Evolutionary conservation across 2,797 vertebrate genomes (phyloP).

Genomic region (Champsocephalus gunnari): DNA sequence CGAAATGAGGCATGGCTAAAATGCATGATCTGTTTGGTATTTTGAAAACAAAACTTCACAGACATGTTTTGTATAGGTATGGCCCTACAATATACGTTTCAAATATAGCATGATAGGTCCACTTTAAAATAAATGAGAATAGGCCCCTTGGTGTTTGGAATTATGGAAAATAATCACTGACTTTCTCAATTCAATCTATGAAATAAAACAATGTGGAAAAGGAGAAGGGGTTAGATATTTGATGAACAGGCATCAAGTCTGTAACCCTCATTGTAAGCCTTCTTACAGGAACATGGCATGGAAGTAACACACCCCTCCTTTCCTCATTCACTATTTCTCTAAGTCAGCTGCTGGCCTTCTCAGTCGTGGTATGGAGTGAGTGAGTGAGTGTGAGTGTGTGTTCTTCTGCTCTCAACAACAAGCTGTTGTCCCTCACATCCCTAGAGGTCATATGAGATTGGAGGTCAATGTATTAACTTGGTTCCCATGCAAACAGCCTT

Average conservation of each 20-base stretch:
- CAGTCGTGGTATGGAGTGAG: constrained; percentile 34
- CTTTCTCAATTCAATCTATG: not conserved
- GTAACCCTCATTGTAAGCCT: constrained; percentile 5
- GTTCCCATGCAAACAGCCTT: constrained; percentile 31
- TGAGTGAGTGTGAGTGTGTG: not conserved
- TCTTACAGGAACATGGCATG: constrained; percentile 49
- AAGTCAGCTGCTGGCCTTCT: constrained; percentile 62
- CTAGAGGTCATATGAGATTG: constrained; percentile 53
- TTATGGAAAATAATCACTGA: not conserved
- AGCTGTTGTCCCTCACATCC: constrained; percentile 57
- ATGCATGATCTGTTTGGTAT: no score
- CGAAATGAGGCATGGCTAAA: no score
- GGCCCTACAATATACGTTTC: no score
- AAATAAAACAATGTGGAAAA: not conserved
- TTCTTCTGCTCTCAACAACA: constrained; percentile 50
- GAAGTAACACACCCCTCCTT: not conserved
- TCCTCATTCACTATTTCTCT: constrained; percentile 32
- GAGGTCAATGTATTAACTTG: constrained; percentile 59
- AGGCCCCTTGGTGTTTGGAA: not conserved
- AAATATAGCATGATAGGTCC: no score
- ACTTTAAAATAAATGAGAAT: not conserved
- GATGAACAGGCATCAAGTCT: constrained; percentile 2
- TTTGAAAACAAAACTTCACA: no score
- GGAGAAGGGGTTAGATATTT: not conserved
- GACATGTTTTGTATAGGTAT: no score